These are phyloP conservation scores for Microcaecilia unicolor DNA, from an alignment of 2,797 vertebrate genomes.

Conservation along the genomic window DNA sequence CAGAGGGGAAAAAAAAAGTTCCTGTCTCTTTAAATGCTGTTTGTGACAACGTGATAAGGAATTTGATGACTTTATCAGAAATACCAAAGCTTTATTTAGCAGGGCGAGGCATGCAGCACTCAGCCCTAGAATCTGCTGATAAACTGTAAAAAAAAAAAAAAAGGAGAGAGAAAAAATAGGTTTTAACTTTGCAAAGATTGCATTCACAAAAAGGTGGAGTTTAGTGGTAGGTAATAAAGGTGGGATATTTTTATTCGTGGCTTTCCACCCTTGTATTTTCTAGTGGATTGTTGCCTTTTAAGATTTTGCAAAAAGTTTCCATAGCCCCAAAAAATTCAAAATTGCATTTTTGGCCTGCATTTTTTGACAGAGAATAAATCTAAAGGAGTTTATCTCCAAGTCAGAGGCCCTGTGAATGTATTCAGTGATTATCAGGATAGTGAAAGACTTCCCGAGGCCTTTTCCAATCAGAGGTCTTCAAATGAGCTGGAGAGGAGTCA, in stretches of 20 bases:
- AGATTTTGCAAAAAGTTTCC: too few relatives aligned
- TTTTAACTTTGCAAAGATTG: not conserved
- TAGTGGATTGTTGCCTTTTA: not conserved
- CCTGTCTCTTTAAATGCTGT: constrained; percentile 87
- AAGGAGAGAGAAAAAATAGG: constrained; percentile 36
- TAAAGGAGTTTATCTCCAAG: too few relatives aligned
- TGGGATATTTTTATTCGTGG: not conserved
- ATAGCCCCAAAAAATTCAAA: too few relatives aligned
- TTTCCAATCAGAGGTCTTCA: too few relatives aligned
- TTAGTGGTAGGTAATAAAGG: not conserved
- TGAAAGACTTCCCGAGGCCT: too few relatives aligned
- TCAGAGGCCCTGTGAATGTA: too few relatives aligned
- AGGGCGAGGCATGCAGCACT: constrained; percentile 85
- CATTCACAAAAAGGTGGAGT: not conserved
- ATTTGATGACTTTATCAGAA: constrained; percentile 99
- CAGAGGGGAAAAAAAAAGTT: constrained; percentile 33
- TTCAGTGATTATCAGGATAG: too few relatives aligned
- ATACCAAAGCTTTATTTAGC: constrained; percentile 98
- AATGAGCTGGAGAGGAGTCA: too few relatives aligned
- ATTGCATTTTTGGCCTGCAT: too few relatives aligned
- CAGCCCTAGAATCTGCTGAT: constrained; percentile 83
- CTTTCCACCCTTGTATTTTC: not conserved
- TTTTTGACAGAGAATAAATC: too few relatives aligned
- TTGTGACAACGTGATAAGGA: constrained; percentile 87
- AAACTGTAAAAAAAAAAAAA: constrained; percentile 84